These are phyloP conservation scores for Drosophila affinis DNA, from an alignment of 2,888 invertebrate genomes.

Conservation along the genomic window DNA sequence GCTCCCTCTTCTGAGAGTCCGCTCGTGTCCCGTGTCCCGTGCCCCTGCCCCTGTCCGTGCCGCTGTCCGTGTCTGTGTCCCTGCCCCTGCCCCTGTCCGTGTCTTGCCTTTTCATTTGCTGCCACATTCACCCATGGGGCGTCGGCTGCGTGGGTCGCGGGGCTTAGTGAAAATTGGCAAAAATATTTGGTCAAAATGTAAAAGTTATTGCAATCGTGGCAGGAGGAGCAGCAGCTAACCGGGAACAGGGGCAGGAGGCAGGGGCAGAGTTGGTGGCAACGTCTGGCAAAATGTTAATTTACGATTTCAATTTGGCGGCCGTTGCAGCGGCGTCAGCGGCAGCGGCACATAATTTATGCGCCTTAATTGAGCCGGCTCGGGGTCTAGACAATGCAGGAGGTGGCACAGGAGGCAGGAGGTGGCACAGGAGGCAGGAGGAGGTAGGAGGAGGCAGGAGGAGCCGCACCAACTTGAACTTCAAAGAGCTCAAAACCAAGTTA, in stretches of 20 bases:
- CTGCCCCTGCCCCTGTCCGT: background rate
- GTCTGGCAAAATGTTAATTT: slow-evolving; percentile 78
- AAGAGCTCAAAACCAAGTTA: slow-evolving; percentile 67
- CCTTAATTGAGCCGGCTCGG: slow-evolving; percentile 73
- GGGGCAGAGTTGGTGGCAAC: slow-evolving; percentile 9
- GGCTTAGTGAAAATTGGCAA: slow-evolving; percentile 79
- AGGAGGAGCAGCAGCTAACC: background rate
- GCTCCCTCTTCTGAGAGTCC: slow-evolving; percentile 4
- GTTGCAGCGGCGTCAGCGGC: slow-evolving; percentile 17
- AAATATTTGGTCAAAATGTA: slow-evolving; percentile 80
- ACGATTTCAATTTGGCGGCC: slow-evolving; percentile 80
- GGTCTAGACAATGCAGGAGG: slow-evolving; percentile 44
- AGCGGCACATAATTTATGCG: slow-evolving; percentile 74
- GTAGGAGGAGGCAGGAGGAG: background rate
- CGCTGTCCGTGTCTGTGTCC: background rate
- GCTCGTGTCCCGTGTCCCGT: background rate
- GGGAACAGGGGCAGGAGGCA: background rate
- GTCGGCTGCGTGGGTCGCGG: slow-evolving; percentile 72
- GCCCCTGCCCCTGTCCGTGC: background rate
- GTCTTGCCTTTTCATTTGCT: slow-evolving; percentile 26
- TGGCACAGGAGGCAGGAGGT: background rate
- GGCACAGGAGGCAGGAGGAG: slow-evolving; percentile 6
- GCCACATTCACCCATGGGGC: slow-evolving; percentile 69
- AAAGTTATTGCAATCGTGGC: slow-evolving; percentile 67
- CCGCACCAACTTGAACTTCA: slow-evolving; percentile 68